Evolutionary conservation across 2,797 vertebrate species (phyloP).

Genomic region (Molossus alvarezi): DNA sequence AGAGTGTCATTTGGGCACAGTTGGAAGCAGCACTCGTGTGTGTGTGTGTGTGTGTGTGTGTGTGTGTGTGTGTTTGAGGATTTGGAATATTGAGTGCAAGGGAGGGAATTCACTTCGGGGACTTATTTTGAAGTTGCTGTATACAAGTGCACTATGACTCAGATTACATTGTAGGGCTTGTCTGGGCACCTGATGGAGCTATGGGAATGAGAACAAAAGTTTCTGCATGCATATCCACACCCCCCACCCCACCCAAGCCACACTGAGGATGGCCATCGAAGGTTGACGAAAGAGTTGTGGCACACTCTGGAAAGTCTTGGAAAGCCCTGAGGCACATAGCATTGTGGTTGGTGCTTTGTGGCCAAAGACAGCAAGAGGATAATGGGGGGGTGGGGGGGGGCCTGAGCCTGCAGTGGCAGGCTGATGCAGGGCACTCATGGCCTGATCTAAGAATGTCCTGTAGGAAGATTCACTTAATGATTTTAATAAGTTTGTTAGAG

Average conservation of each 20-base stretch:
- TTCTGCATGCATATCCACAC: too few relatives aligned
- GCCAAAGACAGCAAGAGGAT: neutral
- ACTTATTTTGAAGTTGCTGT: conserved; percentile 9
- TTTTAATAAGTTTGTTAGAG: neutral
- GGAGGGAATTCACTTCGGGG: neutral
- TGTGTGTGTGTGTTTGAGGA: neutral
- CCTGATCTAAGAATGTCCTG: too few relatives aligned
- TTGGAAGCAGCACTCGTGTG: neutral
- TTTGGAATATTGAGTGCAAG: neutral
- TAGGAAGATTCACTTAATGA: neutral
- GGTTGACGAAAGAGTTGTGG: neutral
- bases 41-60: neutral
- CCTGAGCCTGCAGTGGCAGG: neutral
- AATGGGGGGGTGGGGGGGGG: neutral
- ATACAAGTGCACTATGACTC: neutral
- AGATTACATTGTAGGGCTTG: neutral
- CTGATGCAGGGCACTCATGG: too few relatives aligned
- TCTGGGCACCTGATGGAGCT: neutral
- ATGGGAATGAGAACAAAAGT: neutral
- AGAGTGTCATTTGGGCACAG: neutral
- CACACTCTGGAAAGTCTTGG: neutral
- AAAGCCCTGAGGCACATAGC: neutral
- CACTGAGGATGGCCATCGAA: neutral
- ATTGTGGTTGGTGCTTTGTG: neutral
- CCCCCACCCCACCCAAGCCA: too few relatives aligned